Conservation (phyloP, 2,888 invertebrate genomes). For the Macrosiphum euphorbiae region DNA sequence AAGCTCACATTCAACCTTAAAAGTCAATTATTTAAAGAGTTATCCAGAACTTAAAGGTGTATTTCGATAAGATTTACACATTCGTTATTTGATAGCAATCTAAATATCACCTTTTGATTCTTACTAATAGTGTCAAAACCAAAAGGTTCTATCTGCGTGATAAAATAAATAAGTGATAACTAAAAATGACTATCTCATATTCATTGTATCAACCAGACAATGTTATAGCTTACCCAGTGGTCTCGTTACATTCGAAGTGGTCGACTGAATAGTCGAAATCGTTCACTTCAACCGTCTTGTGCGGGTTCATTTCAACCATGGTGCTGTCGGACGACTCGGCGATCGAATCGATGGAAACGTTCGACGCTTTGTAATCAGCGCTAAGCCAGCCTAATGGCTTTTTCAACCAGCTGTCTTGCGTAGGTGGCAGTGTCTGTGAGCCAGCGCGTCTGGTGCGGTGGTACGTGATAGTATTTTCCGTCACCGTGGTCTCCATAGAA, state of each 20-base stretch:
- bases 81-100: no score
- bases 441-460: background rate
- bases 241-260: background rate
- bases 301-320: background rate
- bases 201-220: no score
- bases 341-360: background rate
- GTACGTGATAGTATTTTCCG: background rate
- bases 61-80: no score
- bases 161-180: no score
- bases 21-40: no score
- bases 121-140: no score
- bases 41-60: no score
- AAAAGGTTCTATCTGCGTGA: no score
- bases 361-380: background rate
- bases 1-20: no score
- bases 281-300: background rate
- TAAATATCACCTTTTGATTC: no score
- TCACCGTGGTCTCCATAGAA: background rate
- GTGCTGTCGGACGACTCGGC: background rate
- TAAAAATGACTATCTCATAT: no score
- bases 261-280: background rate
- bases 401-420: background rate
- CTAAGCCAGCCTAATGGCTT: background rate
- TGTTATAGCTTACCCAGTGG: background rate
- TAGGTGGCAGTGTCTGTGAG: background rate